Conservation (phyloP, 2,888 invertebrate species). For the Ellobium chinense region DNA sequence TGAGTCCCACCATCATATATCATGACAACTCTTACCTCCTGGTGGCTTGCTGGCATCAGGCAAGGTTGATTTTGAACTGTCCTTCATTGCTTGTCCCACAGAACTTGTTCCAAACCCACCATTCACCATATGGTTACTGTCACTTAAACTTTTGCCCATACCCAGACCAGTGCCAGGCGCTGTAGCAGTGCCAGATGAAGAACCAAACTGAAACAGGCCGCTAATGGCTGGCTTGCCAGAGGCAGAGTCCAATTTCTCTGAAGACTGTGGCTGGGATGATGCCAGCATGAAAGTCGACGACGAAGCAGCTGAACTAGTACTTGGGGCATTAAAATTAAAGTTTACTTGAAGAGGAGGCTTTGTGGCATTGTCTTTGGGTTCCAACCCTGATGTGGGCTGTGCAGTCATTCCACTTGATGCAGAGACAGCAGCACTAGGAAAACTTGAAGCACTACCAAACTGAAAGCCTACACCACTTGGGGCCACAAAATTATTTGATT, state of each 20-base stretch:
- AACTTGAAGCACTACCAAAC: background rate
- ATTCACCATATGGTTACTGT: constrained; percentile 18
- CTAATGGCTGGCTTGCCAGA: background rate
- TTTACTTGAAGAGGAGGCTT: background rate
- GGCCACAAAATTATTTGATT: constrained; percentile 11
- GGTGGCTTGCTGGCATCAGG: background rate
- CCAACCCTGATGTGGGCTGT: background rate
- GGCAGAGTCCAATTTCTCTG: background rate
- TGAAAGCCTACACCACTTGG: background rate
- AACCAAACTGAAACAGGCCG: constrained; percentile 46
- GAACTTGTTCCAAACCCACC: constrained; percentile 24
- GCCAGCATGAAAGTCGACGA: background rate
- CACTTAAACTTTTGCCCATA: constrained; percentile 12
- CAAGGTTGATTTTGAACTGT: background rate
- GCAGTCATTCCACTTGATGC: background rate
- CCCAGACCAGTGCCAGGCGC: constrained; percentile 12
- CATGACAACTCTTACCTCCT: background rate
- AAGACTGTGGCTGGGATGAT: background rate
- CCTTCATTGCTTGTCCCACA: background rate
- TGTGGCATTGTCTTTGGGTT: constrained; percentile 7
- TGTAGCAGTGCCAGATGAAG: background rate
- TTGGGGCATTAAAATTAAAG: constrained; percentile 11
- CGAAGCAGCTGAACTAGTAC: background rate
- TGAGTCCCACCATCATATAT: too few species aligned
- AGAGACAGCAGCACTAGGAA: background rate